Conservation (phyloP, 2,797 vertebrate genomes). For the Molossus alvarezi region DNA sequence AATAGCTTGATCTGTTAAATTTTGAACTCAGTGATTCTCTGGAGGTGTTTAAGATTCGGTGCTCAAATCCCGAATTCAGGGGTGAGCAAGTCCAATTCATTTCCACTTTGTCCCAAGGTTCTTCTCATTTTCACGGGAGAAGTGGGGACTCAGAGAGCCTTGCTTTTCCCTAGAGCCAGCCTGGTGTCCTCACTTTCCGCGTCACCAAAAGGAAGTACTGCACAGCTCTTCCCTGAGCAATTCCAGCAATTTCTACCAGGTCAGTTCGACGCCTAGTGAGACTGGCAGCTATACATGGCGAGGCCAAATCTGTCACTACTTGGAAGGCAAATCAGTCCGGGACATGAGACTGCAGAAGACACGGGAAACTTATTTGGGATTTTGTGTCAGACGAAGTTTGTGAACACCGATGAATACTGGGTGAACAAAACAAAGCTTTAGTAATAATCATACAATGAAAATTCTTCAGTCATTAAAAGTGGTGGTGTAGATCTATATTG, state of each 20-base stretch:
- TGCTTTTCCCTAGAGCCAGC: not conserved
- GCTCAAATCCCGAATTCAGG: conserved; percentile 86
- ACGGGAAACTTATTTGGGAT: not conserved
- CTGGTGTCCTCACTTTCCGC: conserved; percentile 22
- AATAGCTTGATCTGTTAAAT: conserved; percentile 73
- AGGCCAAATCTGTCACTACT: not conserved
- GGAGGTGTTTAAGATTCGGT: conserved; percentile 86
- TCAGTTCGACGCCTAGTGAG: conserved; percentile 7
- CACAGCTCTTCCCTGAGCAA: not conserved
- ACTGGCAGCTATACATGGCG: not conserved
- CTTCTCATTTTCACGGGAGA: too few species aligned
- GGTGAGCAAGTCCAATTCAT: conserved; percentile 87
- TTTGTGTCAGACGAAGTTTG: conserved; percentile 15
- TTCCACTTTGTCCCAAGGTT: too few species aligned
- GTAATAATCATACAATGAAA: too few species aligned
- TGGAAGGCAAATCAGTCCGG: conserved; percentile 61
- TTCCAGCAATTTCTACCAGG: conserved; percentile 42
- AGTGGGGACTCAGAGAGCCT: too few species aligned
- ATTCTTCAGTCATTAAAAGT: too few species aligned
- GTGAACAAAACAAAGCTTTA: conserved; percentile 1
- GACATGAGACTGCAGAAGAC: not conserved
- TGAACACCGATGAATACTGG: not conserved
- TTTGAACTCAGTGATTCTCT: conserved; percentile 84
- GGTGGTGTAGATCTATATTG: not conserved
- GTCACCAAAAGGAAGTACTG: conserved; percentile 51